Evolutionary conservation across 2,797 vertebrate species (phyloP).

Genomic region (Hephaestus fuliginosus): DNA sequence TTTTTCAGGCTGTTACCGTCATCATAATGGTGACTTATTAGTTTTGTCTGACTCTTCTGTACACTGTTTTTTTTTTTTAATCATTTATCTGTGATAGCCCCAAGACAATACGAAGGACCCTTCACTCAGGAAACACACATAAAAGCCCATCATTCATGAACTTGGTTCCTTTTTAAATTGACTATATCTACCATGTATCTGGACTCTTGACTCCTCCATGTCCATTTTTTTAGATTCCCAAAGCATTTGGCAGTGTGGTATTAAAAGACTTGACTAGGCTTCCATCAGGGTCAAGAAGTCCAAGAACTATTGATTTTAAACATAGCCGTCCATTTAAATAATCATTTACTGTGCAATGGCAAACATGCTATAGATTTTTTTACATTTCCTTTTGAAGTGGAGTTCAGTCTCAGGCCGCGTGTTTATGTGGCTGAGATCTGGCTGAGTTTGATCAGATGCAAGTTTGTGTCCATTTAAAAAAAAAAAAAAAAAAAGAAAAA

Average conservation of each 20-base stretch:
- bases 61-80: conserved; percentile 63
- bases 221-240: conserved; percentile 60
- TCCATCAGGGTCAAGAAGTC: conserved; percentile 59
- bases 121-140: conserved; percentile 83
- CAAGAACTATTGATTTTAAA: conserved; percentile 57
- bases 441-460: conserved; percentile 58
- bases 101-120: conserved; percentile 71
- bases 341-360: conserved; percentile 68
- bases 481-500: conserved; percentile 1
- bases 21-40: conserved; percentile 58
- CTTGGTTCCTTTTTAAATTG: conserved; percentile 58
- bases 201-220: conserved; percentile 54
- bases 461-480: conserved; percentile 65
- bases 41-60: conserved; percentile 77
- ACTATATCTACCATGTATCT: conserved; percentile 34
- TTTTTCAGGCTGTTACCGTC: conserved; percentile 70
- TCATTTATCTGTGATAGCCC: conserved; percentile 67
- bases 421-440: conserved; percentile 37
- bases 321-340: conserved; percentile 76
- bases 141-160: conserved; percentile 66
- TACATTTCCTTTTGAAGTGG: conserved; percentile 34
- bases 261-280: conserved; percentile 34
- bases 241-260: conserved; percentile 46
- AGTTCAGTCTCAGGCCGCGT: conserved; percentile 41
- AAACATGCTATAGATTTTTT: conserved; percentile 62